Evolutionary conservation across 2,888 invertebrate species (phyloP).

Genomic region (Phoronis australis): DNA sequence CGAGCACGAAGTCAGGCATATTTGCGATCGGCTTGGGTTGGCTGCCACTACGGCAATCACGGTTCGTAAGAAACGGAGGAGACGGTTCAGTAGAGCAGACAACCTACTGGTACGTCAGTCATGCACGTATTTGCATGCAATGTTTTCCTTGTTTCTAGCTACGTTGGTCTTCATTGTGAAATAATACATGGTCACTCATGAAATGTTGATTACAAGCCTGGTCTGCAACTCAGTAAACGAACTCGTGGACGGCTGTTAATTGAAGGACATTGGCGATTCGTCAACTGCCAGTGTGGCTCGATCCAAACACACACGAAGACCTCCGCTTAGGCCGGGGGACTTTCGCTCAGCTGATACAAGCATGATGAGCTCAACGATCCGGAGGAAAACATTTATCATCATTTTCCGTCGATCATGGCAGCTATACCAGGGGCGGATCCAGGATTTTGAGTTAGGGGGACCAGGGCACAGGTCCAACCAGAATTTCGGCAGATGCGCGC

Average conservation of each 20-base stretch:
- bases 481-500: no score
- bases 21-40: no score
- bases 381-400: slow-evolving; percentile 50
- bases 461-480: no score
- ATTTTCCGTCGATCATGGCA: slow-evolving; percentile 54
- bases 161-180: slow-evolving; percentile 96
- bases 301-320: slow-evolving; percentile 63
- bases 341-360: slow-evolving; percentile 33
- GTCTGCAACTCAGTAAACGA: slow-evolving; percentile 59
- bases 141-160: slow-evolving; percentile 60
- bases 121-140: background rate
- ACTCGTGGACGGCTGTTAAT: slow-evolving; percentile 99
- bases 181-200: slow-evolving; percentile 98
- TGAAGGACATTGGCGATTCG: slow-evolving; percentile 98
- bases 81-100: no score
- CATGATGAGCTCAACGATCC: slow-evolving; percentile 52
- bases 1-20: no score
- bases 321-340: no score
- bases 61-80: no score
- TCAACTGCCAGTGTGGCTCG: slow-evolving; percentile 99
- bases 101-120: no score
- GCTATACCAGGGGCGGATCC: no score
- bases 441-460: no score
- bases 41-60: no score
- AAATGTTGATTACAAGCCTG: slow-evolving; percentile 98